Evolutionary conservation across 37 sponge, comb jelly and placozoan genomes (phyloP), one percentile per base, ranked within the genome.

Genomic region (Chondrilla cf. caribensis): DNA sequence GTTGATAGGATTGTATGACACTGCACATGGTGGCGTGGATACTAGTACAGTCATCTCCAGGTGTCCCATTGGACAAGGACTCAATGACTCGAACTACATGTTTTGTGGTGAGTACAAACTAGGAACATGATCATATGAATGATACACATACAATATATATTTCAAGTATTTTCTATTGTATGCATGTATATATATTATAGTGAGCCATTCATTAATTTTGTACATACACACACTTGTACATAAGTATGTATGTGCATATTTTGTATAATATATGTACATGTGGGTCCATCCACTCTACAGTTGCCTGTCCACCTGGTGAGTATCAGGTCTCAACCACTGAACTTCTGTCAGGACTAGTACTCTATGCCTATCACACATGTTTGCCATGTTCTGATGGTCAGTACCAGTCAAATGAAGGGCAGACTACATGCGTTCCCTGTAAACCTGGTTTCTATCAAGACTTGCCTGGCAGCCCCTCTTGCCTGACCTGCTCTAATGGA

Each of bases 301-400:
- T 73, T 73, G 41, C 39, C 18, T 73, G 76, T 73, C 76, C 24
- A 37, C 41, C 76, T 40, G 76, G 76, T 15, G 25, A 73, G 44
- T 73, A 73, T 25, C 76, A 37, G 41, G 21, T 2, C 8, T 39
- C 76, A 17, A 42, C 44, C 2, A 42, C 21, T 43, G 76, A 73
- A 1, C 1, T 42, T 15, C 17, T 73, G 41, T 37, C 17, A 25
- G 76, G 76, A 38, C 24, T 25, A 8, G 44, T 73, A n/a, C 44
- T 73, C 22, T 40, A 43, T 73, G 76, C 76, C 43, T 73, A 73
- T 39, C 76, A 32, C 44, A 36, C 76, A n/a, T 73, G 76, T 24
- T 9, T 39, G 43, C 43, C 39, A 2, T 73, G 76, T 73, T 37
- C 76, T 36, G 24, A 1, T 5, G 76, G 76, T 17, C 19, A 42